Percentiles rank a stretch among this genome's conserved stretches.
Evolutionary conservation across 2,888 invertebrate species (phyloP).

Genomic region (Leucoma salicis): DNA sequence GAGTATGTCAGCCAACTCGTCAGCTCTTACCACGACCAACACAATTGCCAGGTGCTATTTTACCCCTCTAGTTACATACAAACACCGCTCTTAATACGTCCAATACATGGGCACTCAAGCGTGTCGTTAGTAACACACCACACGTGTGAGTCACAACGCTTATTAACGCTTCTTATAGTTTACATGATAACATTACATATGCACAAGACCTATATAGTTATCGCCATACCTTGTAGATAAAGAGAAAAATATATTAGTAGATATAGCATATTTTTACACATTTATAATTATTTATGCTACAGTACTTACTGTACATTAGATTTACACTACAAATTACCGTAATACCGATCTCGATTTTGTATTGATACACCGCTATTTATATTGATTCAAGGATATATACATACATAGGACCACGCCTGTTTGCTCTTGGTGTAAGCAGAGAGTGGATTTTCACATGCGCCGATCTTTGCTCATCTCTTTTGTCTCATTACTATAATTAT

Average conservation of each 20-base stretch:
- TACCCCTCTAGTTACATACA: constrained; percentile 11
- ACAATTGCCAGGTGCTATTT: constrained; percentile 68
- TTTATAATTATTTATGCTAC: background rate
- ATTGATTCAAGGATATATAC: too few species aligned
- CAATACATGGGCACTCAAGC: constrained; percentile 34
- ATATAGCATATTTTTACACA: too few species aligned
- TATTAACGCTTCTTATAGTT: constrained; percentile 57
- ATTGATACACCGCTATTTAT: too few species aligned
- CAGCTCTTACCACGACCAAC: constrained; percentile 83
- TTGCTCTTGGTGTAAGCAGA: too few species aligned
- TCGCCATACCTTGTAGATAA: constrained; percentile 21
- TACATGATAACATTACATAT: constrained; percentile 51
- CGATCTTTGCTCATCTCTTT: too few species aligned
- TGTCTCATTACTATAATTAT: too few species aligned
- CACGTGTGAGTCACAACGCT: constrained; percentile 55
- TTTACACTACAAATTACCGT: too few species aligned
- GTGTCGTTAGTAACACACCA: constrained; percentile 48
- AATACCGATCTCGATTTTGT: too few species aligned
- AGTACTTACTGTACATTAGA: too few species aligned
- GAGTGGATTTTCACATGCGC: too few species aligned
- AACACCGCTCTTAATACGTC: constrained; percentile 10
- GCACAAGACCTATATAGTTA: constrained; percentile 58
- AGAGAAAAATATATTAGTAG: constrained; percentile 24
- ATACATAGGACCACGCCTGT: too few species aligned
- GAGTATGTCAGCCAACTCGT: constrained; percentile 85